Base-by-base conservation (phyloP, 2,113 vertebrate genomes). In the Hucho hucho region DNA sequence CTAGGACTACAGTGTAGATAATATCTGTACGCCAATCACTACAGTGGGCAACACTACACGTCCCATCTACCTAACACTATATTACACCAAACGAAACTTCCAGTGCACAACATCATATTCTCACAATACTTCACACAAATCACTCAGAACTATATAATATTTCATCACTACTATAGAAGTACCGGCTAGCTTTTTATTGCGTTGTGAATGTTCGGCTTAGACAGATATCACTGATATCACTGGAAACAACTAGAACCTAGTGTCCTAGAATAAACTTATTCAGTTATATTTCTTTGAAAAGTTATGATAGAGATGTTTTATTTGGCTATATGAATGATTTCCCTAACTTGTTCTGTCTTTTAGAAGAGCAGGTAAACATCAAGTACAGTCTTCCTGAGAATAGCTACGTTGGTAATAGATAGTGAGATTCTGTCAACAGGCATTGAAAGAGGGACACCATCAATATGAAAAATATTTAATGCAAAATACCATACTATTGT, bases 341-440 rank as follows among this genome's bases (percentile, higher is more conserved):
- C 66, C 79, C 84, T 6, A 70, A 70, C 79, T 76, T 68, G 73
- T 85, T 83, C 83, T 76, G 67, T 82, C 78, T 88, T 87, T 16
- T 90, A 88, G 56, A 83, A 82, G 87, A 87, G 80, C 83, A 80
- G 69, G 80, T 89, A 81, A 86, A 88, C 79, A 87, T 83, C 73
- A 78, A 87, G 65, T 88, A 65, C 83, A 90, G 89, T 92, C 91
- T 92, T 91, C 91, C 89, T 91, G 72, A 84, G 87, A 86, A 87
- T 64, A 84, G 70, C 76, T 82, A 72, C 76, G 78, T 81, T 65
- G 64, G 78, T 86, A 72, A 76, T 83, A 85, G 79, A 88, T 73
- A 79, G 81, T 1, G 79, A 81, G 76, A 81, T 59, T 84, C 87
- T 86, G 88, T 78, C 84, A 81, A 82, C 85, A 69, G 77, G 75